These are phyloP conservation scores for Hypomesus transpacificus DNA, from an alignment of 2,113 vertebrate genomes.

Conservation along the genomic window DNA sequence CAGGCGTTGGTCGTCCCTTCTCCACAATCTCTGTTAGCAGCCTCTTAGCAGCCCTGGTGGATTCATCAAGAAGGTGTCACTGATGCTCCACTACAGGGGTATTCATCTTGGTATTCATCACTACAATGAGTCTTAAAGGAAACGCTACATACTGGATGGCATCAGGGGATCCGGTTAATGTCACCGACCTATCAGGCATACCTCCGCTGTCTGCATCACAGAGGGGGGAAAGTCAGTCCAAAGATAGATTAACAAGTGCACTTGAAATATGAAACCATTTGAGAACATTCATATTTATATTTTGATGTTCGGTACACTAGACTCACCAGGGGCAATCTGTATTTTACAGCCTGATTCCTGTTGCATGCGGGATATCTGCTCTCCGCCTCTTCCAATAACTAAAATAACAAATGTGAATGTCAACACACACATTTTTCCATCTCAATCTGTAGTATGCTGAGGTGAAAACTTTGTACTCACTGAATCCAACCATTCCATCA, in stretches of 20 bases:
- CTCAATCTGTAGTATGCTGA: neutral
- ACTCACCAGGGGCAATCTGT: conserved; percentile 94
- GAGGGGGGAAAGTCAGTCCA: neutral
- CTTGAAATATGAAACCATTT: no score
- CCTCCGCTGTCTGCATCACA: conserved; percentile 86
- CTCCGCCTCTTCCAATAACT: conserved; percentile 99
- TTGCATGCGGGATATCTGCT: conserved; percentile 96
- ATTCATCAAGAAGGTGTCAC: neutral
- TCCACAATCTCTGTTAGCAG: conserved; percentile 94
- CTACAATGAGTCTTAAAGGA: neutral
- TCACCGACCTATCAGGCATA: conserved; percentile 93
- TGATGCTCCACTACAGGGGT: neutral
- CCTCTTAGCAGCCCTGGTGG: conserved; percentile 83
- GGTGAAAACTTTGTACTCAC: conserved; percentile 75
- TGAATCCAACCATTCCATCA: conserved; percentile 99
- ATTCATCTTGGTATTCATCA: neutral
- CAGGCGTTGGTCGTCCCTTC: conserved; percentile 93
- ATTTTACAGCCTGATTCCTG: conserved; percentile 99
- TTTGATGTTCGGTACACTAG: neutral
- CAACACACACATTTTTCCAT: neutral
- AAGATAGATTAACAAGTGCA: neutral
- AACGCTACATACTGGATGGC: conserved; percentile 86
- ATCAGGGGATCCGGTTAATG: conserved; percentile 89
- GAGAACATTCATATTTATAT: no score
- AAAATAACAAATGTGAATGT: conserved; percentile 13